A percentile compares a stretch with the other conserved stretches of the same genome.
Conservation (phyloP, 1,140 invertebrate species). For the Eriocheir sinensis region DNA sequence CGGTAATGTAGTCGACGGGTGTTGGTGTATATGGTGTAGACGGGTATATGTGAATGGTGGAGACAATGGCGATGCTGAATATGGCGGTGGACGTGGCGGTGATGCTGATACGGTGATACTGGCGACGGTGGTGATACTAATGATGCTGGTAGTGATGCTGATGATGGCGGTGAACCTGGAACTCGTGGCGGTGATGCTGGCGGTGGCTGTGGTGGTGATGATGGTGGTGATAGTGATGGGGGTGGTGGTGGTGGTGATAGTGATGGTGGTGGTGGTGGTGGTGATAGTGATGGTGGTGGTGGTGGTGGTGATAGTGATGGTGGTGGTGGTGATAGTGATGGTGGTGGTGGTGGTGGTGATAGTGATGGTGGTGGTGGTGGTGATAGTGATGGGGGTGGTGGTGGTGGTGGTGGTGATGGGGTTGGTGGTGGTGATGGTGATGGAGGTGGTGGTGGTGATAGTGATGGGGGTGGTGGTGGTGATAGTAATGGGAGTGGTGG, state of each 20-base stretch:
- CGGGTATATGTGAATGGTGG: too few relatives aligned
- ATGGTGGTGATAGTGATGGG: too few relatives aligned
- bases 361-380: not conserved
- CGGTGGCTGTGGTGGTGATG: constrained; percentile 1
- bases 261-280: constrained; percentile 8
- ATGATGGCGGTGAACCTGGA: not conserved
- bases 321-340: not conserved
- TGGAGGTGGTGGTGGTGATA: too few relatives aligned
- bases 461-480: too few relatives aligned
- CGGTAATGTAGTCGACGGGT: too few relatives aligned
- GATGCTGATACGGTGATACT: not conserved
- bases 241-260: too few relatives aligned
- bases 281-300: not conserved
- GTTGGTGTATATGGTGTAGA: constrained; percentile 1
- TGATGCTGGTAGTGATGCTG: not conserved
- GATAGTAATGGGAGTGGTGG: too few relatives aligned
- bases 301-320: not conserved
- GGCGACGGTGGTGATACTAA: constrained; percentile 4
- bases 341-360: not conserved
- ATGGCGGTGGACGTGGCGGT: not conserved
- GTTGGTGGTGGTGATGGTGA: too few relatives aligned
- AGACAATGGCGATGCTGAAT: too few relatives aligned
- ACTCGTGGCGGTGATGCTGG: not conserved
- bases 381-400: too few relatives aligned
- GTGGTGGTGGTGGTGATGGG: too few relatives aligned